phyloP scores from a whole-genome alignment of 2,113 vertebrate species.

The Numida meleagris region DNA sequence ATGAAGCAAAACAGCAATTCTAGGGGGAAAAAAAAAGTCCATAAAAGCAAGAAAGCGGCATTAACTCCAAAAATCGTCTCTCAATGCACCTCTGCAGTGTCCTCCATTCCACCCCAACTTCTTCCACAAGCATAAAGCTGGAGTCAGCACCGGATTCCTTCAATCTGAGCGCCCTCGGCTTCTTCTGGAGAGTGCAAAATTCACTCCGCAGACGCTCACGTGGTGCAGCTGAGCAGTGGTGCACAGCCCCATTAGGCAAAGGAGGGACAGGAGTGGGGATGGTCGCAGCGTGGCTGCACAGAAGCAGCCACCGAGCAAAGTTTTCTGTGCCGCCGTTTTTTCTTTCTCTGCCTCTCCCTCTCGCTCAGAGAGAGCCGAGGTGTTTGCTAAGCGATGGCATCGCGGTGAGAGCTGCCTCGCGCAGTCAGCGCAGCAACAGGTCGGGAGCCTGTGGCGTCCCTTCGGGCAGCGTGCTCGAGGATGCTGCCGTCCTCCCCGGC shows the following conservation, averaged over 20 bases:
- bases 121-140: conserved; percentile 10
- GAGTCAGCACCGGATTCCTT: conserved; percentile 2
- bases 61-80: background rate
- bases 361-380: background rate
- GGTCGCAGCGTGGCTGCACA: accelerated
- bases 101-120: background rate
- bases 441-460: conserved; percentile 3
- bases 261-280: background rate
- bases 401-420: background rate
- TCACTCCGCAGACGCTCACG: background rate
- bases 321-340: background rate
- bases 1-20: background rate
- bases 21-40: background rate
- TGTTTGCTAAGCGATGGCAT: background rate
- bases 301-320: background rate
- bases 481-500: background rate
- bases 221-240: background rate
- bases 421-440: conserved; percentile 38
- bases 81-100: background rate
- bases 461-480: background rate
- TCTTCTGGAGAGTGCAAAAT: conserved; percentile 36
- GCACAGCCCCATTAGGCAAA: background rate
- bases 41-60: background rate
- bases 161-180: conserved; percentile 36
- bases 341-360: background rate